Percentiles rank a stretch among this genome's conserved stretches.
These are phyloP conservation scores for Herpetotheres cachinnans DNA, from an alignment of 2,113 vertebrate species.

Conservation along the genomic window DNA sequence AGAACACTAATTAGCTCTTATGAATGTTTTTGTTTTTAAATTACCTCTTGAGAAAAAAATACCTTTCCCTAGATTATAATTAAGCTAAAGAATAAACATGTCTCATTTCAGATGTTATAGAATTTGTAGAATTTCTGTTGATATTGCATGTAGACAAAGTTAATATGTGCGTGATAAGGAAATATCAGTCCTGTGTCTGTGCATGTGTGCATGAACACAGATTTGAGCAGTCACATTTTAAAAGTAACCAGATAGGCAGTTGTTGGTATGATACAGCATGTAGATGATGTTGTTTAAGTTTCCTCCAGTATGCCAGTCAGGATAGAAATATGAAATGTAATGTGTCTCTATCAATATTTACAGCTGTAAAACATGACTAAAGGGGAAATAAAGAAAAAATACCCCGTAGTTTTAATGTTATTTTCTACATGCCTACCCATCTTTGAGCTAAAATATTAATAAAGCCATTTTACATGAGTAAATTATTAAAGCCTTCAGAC, in stretches of 20 bases:
- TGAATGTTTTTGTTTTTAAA: neutral
- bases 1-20: neutral
- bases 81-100: neutral
- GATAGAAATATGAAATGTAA: neutral
- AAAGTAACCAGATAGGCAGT: neutral
- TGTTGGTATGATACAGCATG: neutral
- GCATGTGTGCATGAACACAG: neutral
- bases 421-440: neutral
- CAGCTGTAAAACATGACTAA: neutral
- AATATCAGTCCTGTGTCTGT: neutral
- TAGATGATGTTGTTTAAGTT: neutral
- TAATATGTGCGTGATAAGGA: neutral
- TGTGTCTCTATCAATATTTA: neutral
- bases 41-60: neutral
- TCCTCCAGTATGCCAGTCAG: neutral
- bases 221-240: neutral
- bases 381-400: neutral
- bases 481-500: conserved; percentile 45
- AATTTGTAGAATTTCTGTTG: neutral
- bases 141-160: neutral
- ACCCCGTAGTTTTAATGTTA: neutral
- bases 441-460: conserved; percentile 41
- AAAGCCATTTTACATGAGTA: neutral
- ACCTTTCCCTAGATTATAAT: neutral
- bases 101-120: neutral